A percentile compares a stretch with the other conserved stretches of the same genome.
Conservation (phyloP, 2,888 invertebrate genomes). For the Rhamphomyia laevipes region DNA sequence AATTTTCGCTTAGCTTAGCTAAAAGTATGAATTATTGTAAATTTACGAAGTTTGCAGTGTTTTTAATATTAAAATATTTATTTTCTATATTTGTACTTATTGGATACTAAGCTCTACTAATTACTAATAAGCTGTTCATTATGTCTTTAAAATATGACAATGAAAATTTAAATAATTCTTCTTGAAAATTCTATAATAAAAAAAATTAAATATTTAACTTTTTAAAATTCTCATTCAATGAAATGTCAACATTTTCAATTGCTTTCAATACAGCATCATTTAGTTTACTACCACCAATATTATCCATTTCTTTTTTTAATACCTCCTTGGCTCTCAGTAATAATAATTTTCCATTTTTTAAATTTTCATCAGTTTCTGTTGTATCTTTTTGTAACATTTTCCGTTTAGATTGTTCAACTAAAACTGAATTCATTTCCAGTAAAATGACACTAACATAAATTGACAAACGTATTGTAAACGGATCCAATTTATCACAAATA, state of each 20-base stretch:
- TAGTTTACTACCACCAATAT: constrained; percentile 29
- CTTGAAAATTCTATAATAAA: too few species aligned
- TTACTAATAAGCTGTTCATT: too few species aligned
- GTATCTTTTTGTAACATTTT: constrained; percentile 9
- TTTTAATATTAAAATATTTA: too few species aligned
- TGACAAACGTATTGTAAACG: constrained; percentile 58
- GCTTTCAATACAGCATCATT: constrained; percentile 18
- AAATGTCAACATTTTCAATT: not conserved
- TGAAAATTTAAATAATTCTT: too few species aligned
- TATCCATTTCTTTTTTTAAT: constrained; percentile 30
- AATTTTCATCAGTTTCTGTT: constrained; percentile 8
- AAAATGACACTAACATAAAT: constrained; percentile 68
- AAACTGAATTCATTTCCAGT: constrained; percentile 54
- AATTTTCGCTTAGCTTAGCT: too few species aligned
- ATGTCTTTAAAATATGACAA: too few species aligned
- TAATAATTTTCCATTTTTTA: constrained; percentile 20
- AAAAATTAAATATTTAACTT: too few species aligned
- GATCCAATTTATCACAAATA: constrained; percentile 55
- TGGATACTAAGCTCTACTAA: too few species aligned
- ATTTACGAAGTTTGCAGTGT: too few species aligned
- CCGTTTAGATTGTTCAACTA: constrained; percentile 41
- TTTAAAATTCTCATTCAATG: not conserved
- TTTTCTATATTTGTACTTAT: too few species aligned
- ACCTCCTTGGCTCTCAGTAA: constrained; percentile 25
- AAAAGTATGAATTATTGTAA: too few species aligned